Base-by-base conservation (phyloP, 2,113 vertebrate genomes). In the Saimiri boliviensis region DNA sequence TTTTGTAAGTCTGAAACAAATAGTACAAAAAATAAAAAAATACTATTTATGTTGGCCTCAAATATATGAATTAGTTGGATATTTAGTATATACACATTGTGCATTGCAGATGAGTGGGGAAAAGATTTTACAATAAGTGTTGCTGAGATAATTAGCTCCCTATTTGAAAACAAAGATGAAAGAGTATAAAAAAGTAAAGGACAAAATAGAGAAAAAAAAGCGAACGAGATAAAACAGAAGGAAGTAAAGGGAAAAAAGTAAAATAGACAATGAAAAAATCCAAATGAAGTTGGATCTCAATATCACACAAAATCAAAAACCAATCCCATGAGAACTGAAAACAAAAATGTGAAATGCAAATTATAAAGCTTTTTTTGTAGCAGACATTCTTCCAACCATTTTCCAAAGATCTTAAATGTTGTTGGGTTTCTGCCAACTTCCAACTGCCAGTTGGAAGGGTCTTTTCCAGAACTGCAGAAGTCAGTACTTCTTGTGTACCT, bases 371-470 rank as follows among this genome's bases (percentile, higher is more conserved):
- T 14, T 42, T 52, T 88, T 79, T 54, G 11, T 82, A 66, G 45
- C 42, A 49, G 35, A 47, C 54, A 32, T 89, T 66, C 2, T 56
- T 3, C 25, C 32, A 66, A 49, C 3, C 4, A 86, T 76, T 87
- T 90, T 91, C 25, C 66, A 91, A 52, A 94, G n/a, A 58, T 14
- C 6, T 68, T 63, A 81, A 37, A 58, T 63, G 8, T 47, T 87
- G 12, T 21, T 82, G 16, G 12, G 4, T 79, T 89, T 89, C 66
- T 96, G 37, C n/a, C 68, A 96, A 93, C 40, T 95, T 79, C 12
- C 54, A 83, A 32, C 20, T 82, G 52, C 40, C 30, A n/a, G 9
- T 85, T 89, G n/a, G 20, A 90, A 81, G 27, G 5, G 37, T n/a
- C 2, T 60, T 89, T 94, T 63, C n/a, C 47, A 79, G 45, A 91